Evolutionary conservation across 2,797 vertebrate species (phyloP).

Genomic region (Coranthus polyacanthus): DNA sequence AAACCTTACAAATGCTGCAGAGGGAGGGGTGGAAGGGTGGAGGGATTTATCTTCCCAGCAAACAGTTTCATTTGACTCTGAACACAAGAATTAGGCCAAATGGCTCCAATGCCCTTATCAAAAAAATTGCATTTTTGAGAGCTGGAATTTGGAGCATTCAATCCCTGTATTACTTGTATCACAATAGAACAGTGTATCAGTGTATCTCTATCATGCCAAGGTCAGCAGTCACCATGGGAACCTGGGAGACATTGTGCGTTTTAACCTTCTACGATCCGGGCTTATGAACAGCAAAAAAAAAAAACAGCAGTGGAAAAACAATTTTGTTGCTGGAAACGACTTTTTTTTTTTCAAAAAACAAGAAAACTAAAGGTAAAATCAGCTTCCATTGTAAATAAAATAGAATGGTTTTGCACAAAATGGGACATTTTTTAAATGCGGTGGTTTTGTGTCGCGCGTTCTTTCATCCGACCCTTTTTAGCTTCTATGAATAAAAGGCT

Average conservation of each 20-base stretch:
- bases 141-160: constrained; percentile 58
- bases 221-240: constrained; percentile 8
- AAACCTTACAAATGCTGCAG: constrained; percentile 37
- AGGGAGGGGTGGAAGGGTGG: background rate
- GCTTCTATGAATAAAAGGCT: too few species aligned
- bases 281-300: too few species aligned
- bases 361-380: too few species aligned
- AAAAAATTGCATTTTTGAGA: constrained; percentile 3
- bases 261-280: too few species aligned
- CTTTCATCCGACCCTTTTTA: too few species aligned
- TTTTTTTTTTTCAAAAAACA: too few species aligned
- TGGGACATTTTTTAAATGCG: too few species aligned
- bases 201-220: background rate
- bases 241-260: background rate
- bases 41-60: constrained; percentile 62
- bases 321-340: too few species aligned
- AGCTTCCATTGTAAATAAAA: too few species aligned
- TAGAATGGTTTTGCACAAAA: too few species aligned
- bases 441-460: too few species aligned
- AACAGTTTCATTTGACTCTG: constrained; percentile 67
- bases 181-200: constrained; percentile 39
- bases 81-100: constrained; percentile 73
- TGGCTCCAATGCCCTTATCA: constrained; percentile 53
- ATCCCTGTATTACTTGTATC: constrained; percentile 32
- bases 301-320: too few species aligned